Conservation (phyloP, 2,797 vertebrate species). For the Myiotriccus ornatus region DNA sequence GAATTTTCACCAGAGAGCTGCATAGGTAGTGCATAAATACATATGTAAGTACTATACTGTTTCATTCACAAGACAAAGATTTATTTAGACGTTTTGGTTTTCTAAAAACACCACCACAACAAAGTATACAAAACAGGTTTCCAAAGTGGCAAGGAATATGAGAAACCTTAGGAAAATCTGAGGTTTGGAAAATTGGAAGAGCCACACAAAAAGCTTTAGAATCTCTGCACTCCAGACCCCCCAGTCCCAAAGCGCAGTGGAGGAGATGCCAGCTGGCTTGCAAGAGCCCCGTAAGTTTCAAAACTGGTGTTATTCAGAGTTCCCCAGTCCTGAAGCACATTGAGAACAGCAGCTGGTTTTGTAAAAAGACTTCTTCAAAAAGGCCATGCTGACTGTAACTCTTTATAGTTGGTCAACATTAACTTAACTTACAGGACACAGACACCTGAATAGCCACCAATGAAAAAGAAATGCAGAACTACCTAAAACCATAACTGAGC, state of each 20-base stretch:
- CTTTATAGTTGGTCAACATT: neutral
- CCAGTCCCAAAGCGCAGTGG: neutral
- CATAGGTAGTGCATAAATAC: neutral
- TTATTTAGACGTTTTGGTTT: neutral
- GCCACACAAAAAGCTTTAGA: neutral
- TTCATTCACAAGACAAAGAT: neutral
- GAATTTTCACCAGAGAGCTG: neutral
- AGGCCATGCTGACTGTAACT: neutral
- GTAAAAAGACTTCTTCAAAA: neutral
- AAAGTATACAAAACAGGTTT: neutral
- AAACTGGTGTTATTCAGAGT: neutral
- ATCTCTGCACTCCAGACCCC: neutral
- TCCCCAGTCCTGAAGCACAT: neutral
- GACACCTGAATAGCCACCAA: neutral
- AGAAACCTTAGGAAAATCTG: conserved; percentile 28
- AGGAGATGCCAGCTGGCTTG: neutral
- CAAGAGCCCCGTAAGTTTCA: neutral
- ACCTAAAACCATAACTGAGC: neutral
- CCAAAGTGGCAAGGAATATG: neutral
- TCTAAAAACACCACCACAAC: neutral
- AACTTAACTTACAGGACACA: neutral
- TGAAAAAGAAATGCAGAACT: neutral
- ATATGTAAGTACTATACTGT: neutral
- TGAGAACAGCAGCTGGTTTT: neutral
- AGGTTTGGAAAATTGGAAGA: conserved; percentile 24